phyloP scores from a whole-genome alignment of 1,140 invertebrate species.

The Eriosoma lanigerum region DNA sequence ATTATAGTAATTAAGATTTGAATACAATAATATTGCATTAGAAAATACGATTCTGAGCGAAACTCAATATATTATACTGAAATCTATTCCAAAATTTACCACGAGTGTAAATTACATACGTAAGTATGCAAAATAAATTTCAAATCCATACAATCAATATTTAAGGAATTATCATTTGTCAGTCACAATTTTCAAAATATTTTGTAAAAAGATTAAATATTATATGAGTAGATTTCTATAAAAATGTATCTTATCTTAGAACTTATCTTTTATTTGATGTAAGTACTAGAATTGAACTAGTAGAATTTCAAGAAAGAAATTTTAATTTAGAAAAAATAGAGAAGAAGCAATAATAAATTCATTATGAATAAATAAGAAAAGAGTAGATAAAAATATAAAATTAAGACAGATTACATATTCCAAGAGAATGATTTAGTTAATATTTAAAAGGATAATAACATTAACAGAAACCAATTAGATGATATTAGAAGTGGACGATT shows the following conservation, averaged over 20 bases:
- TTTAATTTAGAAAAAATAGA: background rate
- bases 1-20: too few relatives aligned
- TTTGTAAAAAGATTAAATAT: too few relatives aligned
- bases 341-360: background rate
- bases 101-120: too few relatives aligned
- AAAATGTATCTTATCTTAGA: background rate
- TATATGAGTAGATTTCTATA: too few relatives aligned
- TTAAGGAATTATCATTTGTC: too few relatives aligned
- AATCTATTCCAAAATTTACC: too few relatives aligned
- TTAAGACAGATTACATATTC: background rate
- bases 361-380: background rate
- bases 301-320: background rate
- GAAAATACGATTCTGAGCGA: too few relatives aligned
- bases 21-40: background rate
- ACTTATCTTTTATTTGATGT: background rate
- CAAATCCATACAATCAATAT: too few relatives aligned
- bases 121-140: too few relatives aligned
- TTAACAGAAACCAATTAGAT: background rate
- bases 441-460: background rate
- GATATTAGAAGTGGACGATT: background rate
- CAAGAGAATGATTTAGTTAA: background rate
- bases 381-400: constrained; percentile 8
- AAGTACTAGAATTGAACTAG: background rate
- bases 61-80: too few relatives aligned
- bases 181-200: too few relatives aligned